phyloP scores from a whole-genome alignment of 1,140 invertebrate species.

The Drosophila serrata region DNA sequence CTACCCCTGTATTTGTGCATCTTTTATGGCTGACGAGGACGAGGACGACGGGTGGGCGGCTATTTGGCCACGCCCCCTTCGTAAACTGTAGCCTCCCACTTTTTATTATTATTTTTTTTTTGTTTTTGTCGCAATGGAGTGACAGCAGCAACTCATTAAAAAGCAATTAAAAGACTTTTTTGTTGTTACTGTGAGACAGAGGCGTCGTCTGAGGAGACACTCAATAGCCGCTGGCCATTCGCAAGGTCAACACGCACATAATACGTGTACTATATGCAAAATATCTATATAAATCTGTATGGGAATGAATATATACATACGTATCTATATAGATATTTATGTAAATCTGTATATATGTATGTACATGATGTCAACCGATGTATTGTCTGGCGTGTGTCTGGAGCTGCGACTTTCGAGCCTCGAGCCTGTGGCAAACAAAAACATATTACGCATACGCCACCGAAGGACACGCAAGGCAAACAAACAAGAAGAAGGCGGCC shows the following conservation, averaged over 20 bases:
- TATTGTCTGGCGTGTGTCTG: conserved; percentile 61
- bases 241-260: conserved; percentile 66
- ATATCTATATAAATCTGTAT: conserved; percentile 20
- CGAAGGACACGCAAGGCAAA: conserved; percentile 57
- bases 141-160: conserved; percentile 63
- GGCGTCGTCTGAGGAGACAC: conserved; percentile 30
- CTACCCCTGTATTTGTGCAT: too few species aligned
- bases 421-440: conserved; percentile 59
- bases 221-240: conserved; percentile 60
- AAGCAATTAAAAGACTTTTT: conserved; percentile 69
- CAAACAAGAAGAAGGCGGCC: conserved; percentile 49
- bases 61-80: conserved; percentile 17
- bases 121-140: conserved; percentile 12
- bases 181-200: conserved; percentile 42
- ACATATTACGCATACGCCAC: conserved; percentile 68
- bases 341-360: conserved; percentile 37
- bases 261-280: conserved; percentile 30
- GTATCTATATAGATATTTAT: conserved; percentile 4
- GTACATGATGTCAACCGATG: conserved; percentile 13
- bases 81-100: conserved; percentile 1
- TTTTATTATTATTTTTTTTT: too few species aligned
- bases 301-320: conserved; percentile 9
- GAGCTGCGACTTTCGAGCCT: conserved; percentile 23
- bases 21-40: conserved; percentile 16
- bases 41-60: background rate